Conservation (phyloP, 2,113 vertebrate species). For the Anser cygnoides region DNA sequence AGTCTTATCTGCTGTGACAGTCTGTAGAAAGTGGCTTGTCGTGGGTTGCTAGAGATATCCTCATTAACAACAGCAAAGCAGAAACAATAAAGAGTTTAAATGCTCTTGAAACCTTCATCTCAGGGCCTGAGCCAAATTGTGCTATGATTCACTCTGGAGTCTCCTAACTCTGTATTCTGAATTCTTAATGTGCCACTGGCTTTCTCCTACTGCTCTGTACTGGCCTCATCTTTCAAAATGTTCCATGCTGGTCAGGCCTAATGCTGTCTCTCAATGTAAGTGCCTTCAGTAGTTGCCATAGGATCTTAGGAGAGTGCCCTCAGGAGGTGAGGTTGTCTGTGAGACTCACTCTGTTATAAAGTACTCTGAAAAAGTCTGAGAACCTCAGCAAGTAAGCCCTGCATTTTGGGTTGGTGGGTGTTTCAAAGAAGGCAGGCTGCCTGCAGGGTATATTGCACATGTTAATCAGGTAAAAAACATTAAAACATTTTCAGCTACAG, state of each 20-base stretch:
- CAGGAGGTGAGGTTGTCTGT: background rate
- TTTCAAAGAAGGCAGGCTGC: background rate
- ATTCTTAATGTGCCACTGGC: background rate
- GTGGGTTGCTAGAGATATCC: background rate
- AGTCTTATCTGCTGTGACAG: background rate
- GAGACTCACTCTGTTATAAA: background rate
- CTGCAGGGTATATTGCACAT: background rate
- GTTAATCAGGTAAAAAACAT: background rate
- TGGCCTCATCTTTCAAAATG: background rate
- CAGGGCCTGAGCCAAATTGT: background rate
- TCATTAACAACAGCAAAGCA: background rate
- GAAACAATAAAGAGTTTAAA: background rate
- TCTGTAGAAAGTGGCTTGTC: background rate
- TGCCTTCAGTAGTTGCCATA: background rate
- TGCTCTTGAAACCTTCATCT: background rate
- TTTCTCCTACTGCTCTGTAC: background rate
- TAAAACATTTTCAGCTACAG: background rate
- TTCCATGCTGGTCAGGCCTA: background rate
- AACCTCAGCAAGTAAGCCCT: background rate
- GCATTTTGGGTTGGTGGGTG: background rate
- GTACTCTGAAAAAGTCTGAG: background rate
- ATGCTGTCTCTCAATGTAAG: background rate
- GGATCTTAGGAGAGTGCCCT: background rate
- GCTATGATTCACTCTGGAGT: fast-evolving
- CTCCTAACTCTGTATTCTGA: background rate